Evolutionary conservation across 2,797 vertebrate genomes (phyloP).

Genomic region (Periophthalmus magnuspinnatus): DNA sequence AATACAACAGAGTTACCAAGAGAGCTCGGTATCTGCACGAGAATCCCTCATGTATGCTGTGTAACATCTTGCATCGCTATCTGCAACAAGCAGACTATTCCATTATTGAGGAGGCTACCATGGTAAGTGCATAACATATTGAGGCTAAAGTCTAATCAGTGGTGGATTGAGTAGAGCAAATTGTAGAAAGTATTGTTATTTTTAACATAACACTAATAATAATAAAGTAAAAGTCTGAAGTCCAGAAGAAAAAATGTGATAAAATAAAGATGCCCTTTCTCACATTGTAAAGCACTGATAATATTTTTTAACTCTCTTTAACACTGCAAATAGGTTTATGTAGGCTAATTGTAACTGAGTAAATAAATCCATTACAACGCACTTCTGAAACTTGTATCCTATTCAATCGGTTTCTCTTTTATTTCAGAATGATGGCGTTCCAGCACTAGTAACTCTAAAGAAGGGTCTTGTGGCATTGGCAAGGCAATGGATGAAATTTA

Average conservation of each 20-base stretch:
- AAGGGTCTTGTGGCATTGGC: slow-evolving; percentile 96
- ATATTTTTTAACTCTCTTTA: no score
- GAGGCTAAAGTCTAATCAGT: background rate
- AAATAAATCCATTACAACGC: no score
- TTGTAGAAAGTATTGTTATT: background rate
- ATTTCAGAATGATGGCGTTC: slow-evolving; percentile 91
- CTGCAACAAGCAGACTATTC: slow-evolving; percentile 95
- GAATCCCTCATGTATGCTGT: slow-evolving; percentile 95
- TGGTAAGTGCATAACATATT: slow-evolving; percentile 74
- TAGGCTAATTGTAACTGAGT: no score
- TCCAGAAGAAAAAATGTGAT: no score
- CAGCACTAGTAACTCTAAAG: slow-evolving; percentile 94
- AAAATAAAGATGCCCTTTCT: no score
- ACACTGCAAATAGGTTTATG: no score
- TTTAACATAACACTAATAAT: background rate
- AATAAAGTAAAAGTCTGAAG: background rate
- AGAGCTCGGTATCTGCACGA: slow-evolving; percentile 93
- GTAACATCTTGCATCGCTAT: slow-evolving; percentile 96
- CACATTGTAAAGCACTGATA: no score
- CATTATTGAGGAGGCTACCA: slow-evolving; percentile 94
- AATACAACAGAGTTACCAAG: slow-evolving; percentile 95
- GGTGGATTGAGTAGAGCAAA: background rate
- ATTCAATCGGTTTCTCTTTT: slow-evolving; percentile 5
- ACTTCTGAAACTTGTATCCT: background rate
- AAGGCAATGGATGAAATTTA: slow-evolving; percentile 99